phyloP scores from a whole-genome alignment of 2,888 invertebrate genomes.

The Volucella zonaria region DNA sequence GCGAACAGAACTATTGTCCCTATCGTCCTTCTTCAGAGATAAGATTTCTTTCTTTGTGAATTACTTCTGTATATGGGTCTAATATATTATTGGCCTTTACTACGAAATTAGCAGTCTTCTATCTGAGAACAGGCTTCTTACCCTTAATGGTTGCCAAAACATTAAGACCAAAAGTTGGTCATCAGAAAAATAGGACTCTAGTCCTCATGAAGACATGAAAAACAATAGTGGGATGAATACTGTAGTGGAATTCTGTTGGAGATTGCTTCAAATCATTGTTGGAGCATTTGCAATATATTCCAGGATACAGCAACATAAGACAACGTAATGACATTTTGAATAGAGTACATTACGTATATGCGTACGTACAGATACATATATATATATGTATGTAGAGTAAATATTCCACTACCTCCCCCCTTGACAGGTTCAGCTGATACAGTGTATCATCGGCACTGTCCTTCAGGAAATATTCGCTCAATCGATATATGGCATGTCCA shows the following conservation, averaged over 20 bases:
- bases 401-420: neutral
- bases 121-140: constrained; percentile 47
- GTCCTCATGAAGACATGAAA: constrained; percentile 1
- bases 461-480: constrained; percentile 47
- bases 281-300: constrained; percentile 23
- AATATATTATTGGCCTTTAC: constrained; percentile 58
- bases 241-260: constrained; percentile 12
- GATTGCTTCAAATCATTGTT: constrained; percentile 39
- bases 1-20: constrained; percentile 57
- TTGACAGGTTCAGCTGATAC: no score
- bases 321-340: constrained; percentile 30
- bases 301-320: constrained; percentile 37
- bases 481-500: constrained; percentile 38
- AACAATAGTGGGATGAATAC: neutral
- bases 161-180: constrained; percentile 67
- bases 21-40: constrained; percentile 59
- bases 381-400: neutral
- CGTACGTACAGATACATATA: neutral
- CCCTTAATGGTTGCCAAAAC: constrained; percentile 65
- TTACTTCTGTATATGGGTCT: constrained; percentile 60
- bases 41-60: constrained; percentile 55
- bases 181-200: constrained; percentile 38
- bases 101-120: constrained; percentile 32
- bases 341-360: constrained; percentile 43
- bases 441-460: constrained; percentile 27